Evolutionary conservation across 2,888 invertebrate genomes (phyloP).

Genomic region (Cremastobaeus sp.): DNA sequence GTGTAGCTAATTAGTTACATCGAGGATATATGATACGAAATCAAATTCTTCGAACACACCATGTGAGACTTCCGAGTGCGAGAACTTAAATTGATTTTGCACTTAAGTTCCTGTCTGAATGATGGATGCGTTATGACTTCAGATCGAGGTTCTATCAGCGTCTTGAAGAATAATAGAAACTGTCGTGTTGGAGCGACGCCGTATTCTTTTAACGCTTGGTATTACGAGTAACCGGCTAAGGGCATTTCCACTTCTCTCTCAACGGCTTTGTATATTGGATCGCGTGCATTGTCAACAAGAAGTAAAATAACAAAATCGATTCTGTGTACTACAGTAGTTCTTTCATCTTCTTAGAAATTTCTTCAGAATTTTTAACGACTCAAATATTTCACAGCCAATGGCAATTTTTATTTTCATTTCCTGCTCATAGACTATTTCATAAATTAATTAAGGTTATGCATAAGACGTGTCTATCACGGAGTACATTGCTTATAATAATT

Average conservation of each 20-base stretch:
- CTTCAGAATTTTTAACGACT: too few species aligned
- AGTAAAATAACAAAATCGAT: constrained; percentile 8
- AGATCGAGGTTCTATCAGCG: neutral
- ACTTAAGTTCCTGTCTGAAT: neutral
- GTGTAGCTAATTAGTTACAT: too few species aligned
- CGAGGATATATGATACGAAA: too few species aligned
- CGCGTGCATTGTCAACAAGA: neutral
- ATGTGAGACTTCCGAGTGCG: too few species aligned
- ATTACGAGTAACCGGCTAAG: neutral
- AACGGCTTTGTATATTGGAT: constrained; percentile 4
- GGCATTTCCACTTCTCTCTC: constrained; percentile 4
- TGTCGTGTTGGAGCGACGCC: neutral
- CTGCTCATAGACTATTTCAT: too few species aligned
- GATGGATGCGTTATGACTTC: constrained; percentile 3
- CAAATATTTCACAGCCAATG: too few species aligned
- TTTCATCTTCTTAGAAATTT: neutral
- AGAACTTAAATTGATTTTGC: neutral
- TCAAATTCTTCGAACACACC: too few species aligned
- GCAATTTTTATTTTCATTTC: too few species aligned
- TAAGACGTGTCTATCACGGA: too few species aligned
- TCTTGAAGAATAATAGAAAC: constrained; percentile 6
- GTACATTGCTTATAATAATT: too few species aligned
- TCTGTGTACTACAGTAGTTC: neutral
- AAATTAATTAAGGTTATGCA: too few species aligned
- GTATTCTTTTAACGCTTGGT: constrained; percentile 1